Conservation (phyloP, 2,113 vertebrate genomes). For the Oncorhynchus clarkii region DNA sequence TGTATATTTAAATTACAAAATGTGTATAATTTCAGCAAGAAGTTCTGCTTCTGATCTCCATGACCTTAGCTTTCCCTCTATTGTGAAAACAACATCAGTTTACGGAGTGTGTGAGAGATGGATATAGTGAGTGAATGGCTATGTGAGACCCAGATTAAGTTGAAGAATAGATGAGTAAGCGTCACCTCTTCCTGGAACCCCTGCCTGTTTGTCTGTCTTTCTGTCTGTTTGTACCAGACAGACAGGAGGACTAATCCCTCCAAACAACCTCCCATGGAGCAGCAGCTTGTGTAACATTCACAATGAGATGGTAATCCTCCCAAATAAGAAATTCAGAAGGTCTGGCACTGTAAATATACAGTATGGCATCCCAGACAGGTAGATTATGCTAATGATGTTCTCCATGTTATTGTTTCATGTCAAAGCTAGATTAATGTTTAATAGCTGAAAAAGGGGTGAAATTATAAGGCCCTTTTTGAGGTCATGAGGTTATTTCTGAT, state of each 20-base stretch:
- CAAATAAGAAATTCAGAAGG: not conserved
- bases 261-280: not conserved
- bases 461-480: not conserved
- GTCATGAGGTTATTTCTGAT: not conserved
- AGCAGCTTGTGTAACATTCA: conserved; percentile 3
- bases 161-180: not conserved
- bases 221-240: not conserved
- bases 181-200: not conserved
- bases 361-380: not conserved
- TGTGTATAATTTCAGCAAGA: not conserved
- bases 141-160: not conserved
- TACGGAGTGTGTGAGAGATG: not conserved
- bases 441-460: not conserved
- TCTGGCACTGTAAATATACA: not conserved
- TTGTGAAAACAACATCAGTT: too few species aligned
- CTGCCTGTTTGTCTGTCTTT: not conserved
- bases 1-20: not conserved
- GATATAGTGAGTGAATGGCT: not conserved
- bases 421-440: not conserved
- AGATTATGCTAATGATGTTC: not conserved
- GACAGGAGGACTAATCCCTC: not conserved
- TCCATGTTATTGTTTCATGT: not conserved
- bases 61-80: not conserved
- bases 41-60: not conserved
- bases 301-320: not conserved